These are phyloP conservation scores for Scaptomyza graminum DNA, from an alignment of 1,140 invertebrate species.

Conservation along the genomic window DNA sequence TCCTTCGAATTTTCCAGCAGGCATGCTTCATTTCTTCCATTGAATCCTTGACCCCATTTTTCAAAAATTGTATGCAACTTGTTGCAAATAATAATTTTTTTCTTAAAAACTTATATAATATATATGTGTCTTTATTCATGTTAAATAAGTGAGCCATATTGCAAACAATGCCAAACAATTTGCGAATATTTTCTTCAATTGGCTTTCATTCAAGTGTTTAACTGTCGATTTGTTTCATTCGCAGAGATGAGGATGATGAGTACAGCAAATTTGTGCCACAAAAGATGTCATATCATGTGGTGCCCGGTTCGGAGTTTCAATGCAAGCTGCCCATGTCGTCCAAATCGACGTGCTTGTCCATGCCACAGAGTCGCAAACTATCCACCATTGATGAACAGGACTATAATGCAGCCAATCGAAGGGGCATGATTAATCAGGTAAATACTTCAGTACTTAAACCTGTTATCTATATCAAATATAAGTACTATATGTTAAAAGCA, in stretches of 20 bases:
- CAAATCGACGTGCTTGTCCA: background rate
- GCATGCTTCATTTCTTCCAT: too few species aligned
- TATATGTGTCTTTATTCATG: background rate
- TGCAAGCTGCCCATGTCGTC: slow-evolving; percentile 56
- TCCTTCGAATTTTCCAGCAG: too few species aligned
- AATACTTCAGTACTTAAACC: background rate
- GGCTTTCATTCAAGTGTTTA: slow-evolving; percentile 8
- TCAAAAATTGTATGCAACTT: background rate
- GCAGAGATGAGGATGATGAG: slow-evolving; percentile 76
- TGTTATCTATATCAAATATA: too few species aligned
- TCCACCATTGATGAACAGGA: slow-evolving; percentile 73
- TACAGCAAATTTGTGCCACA: slow-evolving; percentile 73
- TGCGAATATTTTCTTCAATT: slow-evolving; percentile 11
- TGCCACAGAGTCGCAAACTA: slow-evolving; percentile 40
- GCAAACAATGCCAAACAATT: slow-evolving; percentile 14
- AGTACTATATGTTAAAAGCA: too few species aligned
- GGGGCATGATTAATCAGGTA: slow-evolving; percentile 71
- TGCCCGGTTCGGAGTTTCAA: slow-evolving; percentile 64
- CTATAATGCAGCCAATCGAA: slow-evolving; percentile 57
- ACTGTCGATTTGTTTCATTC: slow-evolving; percentile 13
- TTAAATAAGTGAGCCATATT: background rate
- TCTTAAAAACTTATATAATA: background rate
- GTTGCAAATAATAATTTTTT: background rate
- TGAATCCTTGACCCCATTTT: background rate
- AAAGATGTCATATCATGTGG: slow-evolving; percentile 64